Evolutionary conservation across 2,888 invertebrate species (phyloP), one percentile per base, ranked within the genome.

Genomic region (Hermaeophaga mercurialis): DNA sequence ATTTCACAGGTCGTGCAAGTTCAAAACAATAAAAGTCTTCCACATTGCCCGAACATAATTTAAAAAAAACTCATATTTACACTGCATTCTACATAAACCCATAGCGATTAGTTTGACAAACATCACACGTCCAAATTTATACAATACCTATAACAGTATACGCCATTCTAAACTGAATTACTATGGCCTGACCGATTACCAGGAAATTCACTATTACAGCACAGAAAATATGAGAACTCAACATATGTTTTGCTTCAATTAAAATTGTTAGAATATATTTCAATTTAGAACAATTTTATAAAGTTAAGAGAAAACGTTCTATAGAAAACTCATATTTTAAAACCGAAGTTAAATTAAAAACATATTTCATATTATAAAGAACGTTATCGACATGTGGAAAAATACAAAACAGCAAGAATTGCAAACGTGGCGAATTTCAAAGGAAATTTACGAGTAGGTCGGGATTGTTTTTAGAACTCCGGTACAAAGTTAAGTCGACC

Each of bases 151-250:
- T n/a, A n/a, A 68, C 54, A 53, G 61, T 66, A 63, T 63, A 64
- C 61, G 63, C 59, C 59, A 60, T 66, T 63, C 64, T 63, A 70
- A 73, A 72, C 71, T 68, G 70, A 70, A 72, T 71, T 70, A 72
- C 66, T 63, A 63, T 67, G 66, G 67, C 68, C 67, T 62, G 53
- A 62, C 65, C 69, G 72, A 72, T 73, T 71, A 72, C 66, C 69
- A 66, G 72, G 73, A 72, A 73, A 73, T 73, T 72, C 72, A 71
- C 73, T 73, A 71, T 72, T 72, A 69, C 69, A 67, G 66, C 62
- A 67, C 69, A 68, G 69, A 69, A 71, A 71, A 68, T 65, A 69
- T 64, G 66, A 62, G 57, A 63, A 62, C 34, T 5, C 7, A 22
- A 24, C 43, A 48, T 17, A 18, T 48, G 48, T 43, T 43, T 24